phyloP scores from a whole-genome alignment of 2,797 vertebrate species.

The Alca torda region DNA sequence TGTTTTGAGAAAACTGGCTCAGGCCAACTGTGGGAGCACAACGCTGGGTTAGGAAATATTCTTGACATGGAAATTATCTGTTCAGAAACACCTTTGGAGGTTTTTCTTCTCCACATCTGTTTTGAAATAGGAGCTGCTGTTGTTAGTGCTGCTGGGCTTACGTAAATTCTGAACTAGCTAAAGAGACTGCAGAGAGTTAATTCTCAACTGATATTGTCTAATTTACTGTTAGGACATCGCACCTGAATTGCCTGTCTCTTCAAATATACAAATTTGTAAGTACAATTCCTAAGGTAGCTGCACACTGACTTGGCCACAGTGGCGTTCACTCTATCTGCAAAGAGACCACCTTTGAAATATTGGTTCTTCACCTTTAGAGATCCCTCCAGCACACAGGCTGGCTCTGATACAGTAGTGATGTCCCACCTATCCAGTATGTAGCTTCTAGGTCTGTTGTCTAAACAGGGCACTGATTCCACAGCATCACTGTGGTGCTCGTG shows the following conservation, averaged over 20 bases:
- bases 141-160: background rate
- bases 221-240: background rate
- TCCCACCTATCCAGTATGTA: background rate
- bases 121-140: conserved; percentile 23
- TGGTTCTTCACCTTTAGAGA: background rate
- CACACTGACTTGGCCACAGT: background rate
- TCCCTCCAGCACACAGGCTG: background rate
- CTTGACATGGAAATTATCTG: background rate
- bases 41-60: conserved; percentile 7
- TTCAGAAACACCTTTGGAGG: conserved; percentile 30
- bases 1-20: conserved; percentile 30
- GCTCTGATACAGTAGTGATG: background rate
- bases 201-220: background rate
- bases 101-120: conserved; percentile 25
- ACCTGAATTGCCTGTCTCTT: background rate
- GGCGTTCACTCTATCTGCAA: background rate
- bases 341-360: background rate
- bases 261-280: background rate
- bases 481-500: background rate
- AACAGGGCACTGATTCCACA: background rate
- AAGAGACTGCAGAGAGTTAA: background rate
- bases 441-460: background rate
- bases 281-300: background rate
- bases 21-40: background rate
- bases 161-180: background rate